Evolutionary conservation across 2,888 invertebrate genomes (phyloP), one percentile per base, ranked within the genome.

Genomic region (Drosophila atroscutellata): DNA sequence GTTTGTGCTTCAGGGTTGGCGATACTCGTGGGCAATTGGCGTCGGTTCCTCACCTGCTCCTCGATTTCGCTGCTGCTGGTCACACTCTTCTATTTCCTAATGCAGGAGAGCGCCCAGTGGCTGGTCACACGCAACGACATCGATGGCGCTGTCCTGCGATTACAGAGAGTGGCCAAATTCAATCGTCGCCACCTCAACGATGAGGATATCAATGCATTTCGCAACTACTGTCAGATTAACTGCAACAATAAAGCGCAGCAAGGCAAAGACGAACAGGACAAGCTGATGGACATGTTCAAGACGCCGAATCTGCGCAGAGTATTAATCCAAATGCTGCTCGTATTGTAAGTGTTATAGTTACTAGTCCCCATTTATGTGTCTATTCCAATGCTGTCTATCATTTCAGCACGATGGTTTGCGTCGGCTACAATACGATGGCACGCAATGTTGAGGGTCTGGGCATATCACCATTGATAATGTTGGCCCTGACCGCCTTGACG

Each of bases 51-150:
- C 39, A 80, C 93, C 18, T 92, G 93, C 64, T 92, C 94, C 0
- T 93, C 94, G 1, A 61, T 94, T 47, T 94, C 94, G 0, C 91
- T 94, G 57, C 60, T 93, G 0, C 65, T 92, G 24, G 92, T 94
- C 5, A 70, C 93, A 0, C 45, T 87, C 1, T 94, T 94, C 77
- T 94, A 94, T 64, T 93, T 94, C 26, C 79, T 94, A 47, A 93
- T 93, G 13, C 94, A 94, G 9, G 95, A 95, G 89, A 95, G 94
- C 77, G 94, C 94, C 0, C 94, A 94, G 76, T 95, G 95, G 95
- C 89, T 95, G 32, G 92, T 94, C 7, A 94, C 94, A 54, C 93
- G 93, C 75, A 94, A 94, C 30, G 90, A 93, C 63, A 88, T 93
- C 1, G 93, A 94, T 39, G 92, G 94, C 42, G 94, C 95, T 1